Conservation (phyloP, 2,797 vertebrate genomes). For the Sebastes hubbsi region DNA sequence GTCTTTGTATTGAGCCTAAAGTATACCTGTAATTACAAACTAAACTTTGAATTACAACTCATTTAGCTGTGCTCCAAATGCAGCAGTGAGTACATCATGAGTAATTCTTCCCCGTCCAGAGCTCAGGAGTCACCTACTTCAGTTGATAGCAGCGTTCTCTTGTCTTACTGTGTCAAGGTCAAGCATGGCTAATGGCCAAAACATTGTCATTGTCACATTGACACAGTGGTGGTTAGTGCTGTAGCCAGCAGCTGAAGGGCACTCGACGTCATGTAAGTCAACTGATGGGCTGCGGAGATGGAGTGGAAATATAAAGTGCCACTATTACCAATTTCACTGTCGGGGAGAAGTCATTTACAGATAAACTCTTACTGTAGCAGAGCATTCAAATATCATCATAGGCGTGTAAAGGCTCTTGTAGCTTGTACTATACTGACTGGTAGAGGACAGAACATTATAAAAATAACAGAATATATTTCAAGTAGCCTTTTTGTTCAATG, state of each 20-base stretch:
- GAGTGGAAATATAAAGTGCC: constrained; percentile 65
- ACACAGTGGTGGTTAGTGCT: constrained; percentile 48
- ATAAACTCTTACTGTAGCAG: constrained; percentile 17
- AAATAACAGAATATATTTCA: background rate
- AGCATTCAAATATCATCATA: constrained; percentile 13
- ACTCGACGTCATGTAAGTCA: constrained; percentile 52
- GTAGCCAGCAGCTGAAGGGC: constrained; percentile 60
- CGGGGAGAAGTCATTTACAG: constrained; percentile 47
- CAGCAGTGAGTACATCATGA: constrained; percentile 14
- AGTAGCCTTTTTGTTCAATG: background rate
- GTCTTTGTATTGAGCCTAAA: background rate
- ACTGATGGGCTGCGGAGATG: constrained; percentile 49
- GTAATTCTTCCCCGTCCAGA: constrained; percentile 35
- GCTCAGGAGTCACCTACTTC: constrained; percentile 39
- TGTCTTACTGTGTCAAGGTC: constrained; percentile 63
- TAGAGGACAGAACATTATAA: background rate
- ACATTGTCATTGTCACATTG: constrained; percentile 64
- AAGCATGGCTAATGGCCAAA: constrained; percentile 67
- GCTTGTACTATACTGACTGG: background rate
- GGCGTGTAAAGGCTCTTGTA: background rate
- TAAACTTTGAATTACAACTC: constrained; percentile 21
- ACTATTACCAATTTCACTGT: constrained; percentile 51
- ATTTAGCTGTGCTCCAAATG: constrained; percentile 9
- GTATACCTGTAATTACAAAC: constrained; percentile 22
- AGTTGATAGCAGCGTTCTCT: constrained; percentile 45